These are phyloP conservation scores for Pygocentrus nattereri DNA, from an alignment of 2,797 vertebrate species.

Conservation along the genomic window DNA sequence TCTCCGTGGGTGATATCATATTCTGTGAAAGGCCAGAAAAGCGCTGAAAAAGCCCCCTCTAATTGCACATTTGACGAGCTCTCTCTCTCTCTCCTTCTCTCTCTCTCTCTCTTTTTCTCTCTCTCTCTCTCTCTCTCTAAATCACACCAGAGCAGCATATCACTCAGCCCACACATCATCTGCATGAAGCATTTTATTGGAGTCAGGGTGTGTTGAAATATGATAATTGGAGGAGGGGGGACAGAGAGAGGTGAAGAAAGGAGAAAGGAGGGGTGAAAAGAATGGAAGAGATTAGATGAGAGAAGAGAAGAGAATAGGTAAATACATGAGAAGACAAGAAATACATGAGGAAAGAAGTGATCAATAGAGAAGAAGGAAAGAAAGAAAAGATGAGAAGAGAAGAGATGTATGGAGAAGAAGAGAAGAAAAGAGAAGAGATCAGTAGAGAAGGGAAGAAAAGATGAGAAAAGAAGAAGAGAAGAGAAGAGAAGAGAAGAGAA, in stretches of 20 bases:
- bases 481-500: no score
- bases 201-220: conserved; percentile 51
- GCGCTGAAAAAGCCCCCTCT: conserved; percentile 54
- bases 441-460: background rate
- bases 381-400: background rate
- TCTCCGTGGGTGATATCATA: conserved; percentile 60
- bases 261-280: conserved; percentile 14
- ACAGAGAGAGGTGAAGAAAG: conserved; percentile 29
- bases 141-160: conserved; percentile 56
- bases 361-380: background rate
- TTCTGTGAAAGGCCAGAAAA: conserved; percentile 60
- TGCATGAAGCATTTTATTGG: conserved; percentile 59
- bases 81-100: conserved; percentile 37
- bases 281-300: background rate
- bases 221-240: conserved; percentile 50
- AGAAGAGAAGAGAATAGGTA: no score
- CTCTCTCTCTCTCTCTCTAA: conserved; percentile 28
- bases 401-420: background rate
- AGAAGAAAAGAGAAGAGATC: background rate
- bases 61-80: conserved; percentile 56
- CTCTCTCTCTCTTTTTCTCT: conserved; percentile 29
- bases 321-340: background rate
- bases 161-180: conserved; percentile 62
- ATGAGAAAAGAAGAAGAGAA: background rate
- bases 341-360: background rate